These are phyloP conservation scores for Patiria miniata DNA, from an alignment of 35 echinoderm and acorn worm genomes.

Conservation along the genomic window DNA sequence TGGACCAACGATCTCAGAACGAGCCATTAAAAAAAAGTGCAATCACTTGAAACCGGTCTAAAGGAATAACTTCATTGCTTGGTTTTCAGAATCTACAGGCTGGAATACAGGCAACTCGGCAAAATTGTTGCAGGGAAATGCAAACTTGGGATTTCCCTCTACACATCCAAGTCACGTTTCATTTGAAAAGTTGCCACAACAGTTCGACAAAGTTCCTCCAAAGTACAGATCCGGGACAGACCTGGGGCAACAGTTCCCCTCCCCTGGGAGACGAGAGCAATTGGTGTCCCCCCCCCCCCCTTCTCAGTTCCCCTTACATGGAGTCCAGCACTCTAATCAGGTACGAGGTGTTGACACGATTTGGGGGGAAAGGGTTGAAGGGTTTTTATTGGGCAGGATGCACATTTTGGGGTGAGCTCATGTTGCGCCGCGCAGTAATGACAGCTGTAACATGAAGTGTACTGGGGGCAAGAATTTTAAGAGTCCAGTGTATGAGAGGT, in stretches of 20 bases:
- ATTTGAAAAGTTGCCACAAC: constrained; percentile 1
- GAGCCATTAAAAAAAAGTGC: too few species aligned
- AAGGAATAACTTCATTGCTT: too few species aligned
- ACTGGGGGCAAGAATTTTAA: too few species aligned
- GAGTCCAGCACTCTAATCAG: constrained; percentile 6
- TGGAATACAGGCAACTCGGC: too few species aligned
- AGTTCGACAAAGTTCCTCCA: not conserved
- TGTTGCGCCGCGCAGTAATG: not conserved
- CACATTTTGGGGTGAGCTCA: not conserved
- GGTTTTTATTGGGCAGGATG: constrained; percentile 25
- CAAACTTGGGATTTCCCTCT: not conserved
- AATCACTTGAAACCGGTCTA: too few species aligned
- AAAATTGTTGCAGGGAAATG: not conserved
- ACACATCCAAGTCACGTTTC: not conserved
- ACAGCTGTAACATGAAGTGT: too few species aligned
- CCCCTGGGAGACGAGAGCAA: not conserved
- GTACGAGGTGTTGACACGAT: constrained; percentile 21
- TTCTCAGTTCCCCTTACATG: constrained; percentile 14
- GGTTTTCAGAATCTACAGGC: too few species aligned
- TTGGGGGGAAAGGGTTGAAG: constrained; percentile 12
- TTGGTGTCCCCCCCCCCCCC: not conserved
- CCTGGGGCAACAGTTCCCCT: constrained; percentile 5
- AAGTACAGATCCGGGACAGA: constrained; percentile 1
- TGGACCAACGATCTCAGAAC: too few species aligned
- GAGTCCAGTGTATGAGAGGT: too few species aligned